Conservation (phyloP, 2,797 vertebrate genomes). For the Channallabes apus region DNA sequence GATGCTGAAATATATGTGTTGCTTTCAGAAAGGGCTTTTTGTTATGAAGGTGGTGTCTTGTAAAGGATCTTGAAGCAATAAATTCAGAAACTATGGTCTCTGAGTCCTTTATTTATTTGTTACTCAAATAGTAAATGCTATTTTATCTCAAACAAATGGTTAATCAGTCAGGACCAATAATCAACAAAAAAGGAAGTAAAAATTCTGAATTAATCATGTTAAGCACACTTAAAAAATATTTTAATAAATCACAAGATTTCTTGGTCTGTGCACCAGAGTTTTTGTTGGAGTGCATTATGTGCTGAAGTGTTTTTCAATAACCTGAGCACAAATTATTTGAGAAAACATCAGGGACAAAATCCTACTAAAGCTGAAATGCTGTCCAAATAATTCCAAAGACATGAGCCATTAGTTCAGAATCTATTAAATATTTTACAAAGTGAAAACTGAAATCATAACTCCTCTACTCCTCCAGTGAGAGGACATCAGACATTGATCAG, state of each 20-base stretch:
- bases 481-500: not conserved
- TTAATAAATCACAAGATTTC: not conserved
- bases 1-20: not conserved
- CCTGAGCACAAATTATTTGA: not conserved
- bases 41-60: not conserved
- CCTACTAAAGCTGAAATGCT: not conserved
- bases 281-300: not conserved
- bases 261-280: not conserved
- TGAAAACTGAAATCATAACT: not conserved
- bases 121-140: not conserved
- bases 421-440: slow-evolving; percentile 14
- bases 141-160: not conserved
- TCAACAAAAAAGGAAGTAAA: not conserved
- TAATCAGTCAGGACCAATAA: not conserved
- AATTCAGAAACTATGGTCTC: not conserved
- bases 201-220: not conserved
- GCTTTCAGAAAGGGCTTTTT: not conserved
- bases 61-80: not conserved
- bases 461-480: not conserved
- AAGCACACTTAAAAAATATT: not conserved
- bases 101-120: not conserved
- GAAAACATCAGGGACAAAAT: slow-evolving; percentile 3
- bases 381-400: slow-evolving; percentile 5
- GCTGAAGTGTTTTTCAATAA: not conserved
- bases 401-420: slow-evolving; percentile 3